These are phyloP conservation scores for Penaeus vannamei DNA, from an alignment of 1,140 invertebrate species.

Conservation along the genomic window DNA sequence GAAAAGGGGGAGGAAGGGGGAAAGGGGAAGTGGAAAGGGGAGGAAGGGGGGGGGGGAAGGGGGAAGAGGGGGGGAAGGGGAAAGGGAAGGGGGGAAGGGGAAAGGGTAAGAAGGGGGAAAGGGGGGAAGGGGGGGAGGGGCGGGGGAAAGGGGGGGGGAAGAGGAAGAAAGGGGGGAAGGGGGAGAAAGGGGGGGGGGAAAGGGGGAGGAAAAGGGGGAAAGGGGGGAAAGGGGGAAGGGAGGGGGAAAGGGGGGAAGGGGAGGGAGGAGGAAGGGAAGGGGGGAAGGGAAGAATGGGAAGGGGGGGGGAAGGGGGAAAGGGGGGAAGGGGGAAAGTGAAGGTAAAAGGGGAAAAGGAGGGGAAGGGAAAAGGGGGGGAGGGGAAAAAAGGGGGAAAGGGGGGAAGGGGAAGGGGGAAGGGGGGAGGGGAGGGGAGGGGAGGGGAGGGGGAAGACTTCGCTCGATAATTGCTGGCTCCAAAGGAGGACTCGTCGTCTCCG, in stretches of 20 bases:
- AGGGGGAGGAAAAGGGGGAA: neutral
- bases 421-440: neutral
- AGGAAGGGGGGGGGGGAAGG: neutral
- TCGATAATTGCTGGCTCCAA: slow-evolving; percentile 5
- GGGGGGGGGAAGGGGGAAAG: too few relatives aligned
- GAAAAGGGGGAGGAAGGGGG: neutral
- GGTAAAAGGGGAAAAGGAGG: neutral
- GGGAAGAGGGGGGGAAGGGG: too few relatives aligned
- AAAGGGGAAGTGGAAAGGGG: neutral
- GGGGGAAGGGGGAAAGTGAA: too few relatives aligned
- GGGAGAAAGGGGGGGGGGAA: neutral
- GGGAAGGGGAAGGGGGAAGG: too few relatives aligned
- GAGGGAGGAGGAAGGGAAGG: neutral
- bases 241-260: neutral
- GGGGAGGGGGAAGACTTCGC: neutral
- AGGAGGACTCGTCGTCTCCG: neutral
- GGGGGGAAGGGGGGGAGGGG: neutral
- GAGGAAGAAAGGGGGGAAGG: neutral
- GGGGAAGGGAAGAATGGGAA: neutral
- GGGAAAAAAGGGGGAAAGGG: too few relatives aligned
- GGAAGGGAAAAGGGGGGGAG: neutral
- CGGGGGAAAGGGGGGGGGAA: neutral
- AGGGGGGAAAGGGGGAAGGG: neutral
- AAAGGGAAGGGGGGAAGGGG: neutral
- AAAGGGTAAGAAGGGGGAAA: neutral